These are phyloP conservation scores for Mormyrops attenuatus DNA, from an alignment of 2,797 vertebrate genomes.

Conservation along the genomic window DNA sequence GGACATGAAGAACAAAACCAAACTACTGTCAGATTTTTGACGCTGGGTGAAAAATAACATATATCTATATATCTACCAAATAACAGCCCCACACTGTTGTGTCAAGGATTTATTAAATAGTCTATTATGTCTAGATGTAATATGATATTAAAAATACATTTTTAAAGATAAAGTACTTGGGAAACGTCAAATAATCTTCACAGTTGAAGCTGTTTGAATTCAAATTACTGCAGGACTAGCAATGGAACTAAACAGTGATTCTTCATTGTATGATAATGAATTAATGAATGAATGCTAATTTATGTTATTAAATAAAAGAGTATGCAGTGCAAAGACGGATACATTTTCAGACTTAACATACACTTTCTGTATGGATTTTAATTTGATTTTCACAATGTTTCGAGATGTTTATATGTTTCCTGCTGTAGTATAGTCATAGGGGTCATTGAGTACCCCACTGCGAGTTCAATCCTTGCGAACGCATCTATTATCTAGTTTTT, in stretches of 20 bases:
- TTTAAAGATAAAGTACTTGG: background rate
- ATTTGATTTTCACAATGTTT: background rate
- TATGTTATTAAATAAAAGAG: background rate
- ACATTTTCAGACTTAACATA: background rate
- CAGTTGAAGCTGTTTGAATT: background rate
- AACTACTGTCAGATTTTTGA: background rate
- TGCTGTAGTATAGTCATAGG: background rate
- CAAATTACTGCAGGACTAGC: background rate
- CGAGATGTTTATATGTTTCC: background rate
- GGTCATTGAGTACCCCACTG: background rate
- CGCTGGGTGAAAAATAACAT: background rate
- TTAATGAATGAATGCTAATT: background rate
- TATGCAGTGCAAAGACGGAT: background rate
- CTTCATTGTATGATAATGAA: background rate
- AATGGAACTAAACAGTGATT: background rate
- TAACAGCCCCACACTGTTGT: background rate
- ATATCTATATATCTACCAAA: background rate
- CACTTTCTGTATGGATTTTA: background rate
- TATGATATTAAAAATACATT: background rate
- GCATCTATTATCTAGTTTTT: background rate
- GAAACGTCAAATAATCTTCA: background rate
- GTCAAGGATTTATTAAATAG: background rate
- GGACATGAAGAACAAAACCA: background rate
- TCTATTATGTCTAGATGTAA: constrained; percentile 3
- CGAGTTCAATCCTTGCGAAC: background rate